These are phyloP conservation scores for Oopsacas minuta DNA, from an alignment of 37 sponge, comb jelly and placozoan genomes.

Conservation along the genomic window DNA sequence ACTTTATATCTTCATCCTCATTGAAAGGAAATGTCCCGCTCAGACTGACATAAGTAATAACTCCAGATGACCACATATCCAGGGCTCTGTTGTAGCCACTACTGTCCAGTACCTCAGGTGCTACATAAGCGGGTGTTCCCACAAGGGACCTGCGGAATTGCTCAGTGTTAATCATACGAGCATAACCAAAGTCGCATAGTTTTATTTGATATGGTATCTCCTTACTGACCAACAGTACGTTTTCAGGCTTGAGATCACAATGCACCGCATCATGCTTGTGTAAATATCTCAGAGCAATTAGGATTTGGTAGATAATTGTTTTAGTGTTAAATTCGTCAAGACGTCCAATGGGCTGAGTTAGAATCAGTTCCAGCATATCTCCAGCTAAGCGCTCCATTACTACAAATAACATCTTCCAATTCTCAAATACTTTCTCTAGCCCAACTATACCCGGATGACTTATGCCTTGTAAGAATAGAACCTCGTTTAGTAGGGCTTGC, in stretches of 20 bases:
- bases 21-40: constrained; percentile 22
- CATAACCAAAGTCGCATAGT: constrained; percentile 16
- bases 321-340: neutral
- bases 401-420: neutral
- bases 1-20: constrained; percentile 17
- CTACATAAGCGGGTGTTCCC: constrained; percentile 16
- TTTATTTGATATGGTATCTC: neutral
- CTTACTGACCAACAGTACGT: constrained; percentile 16
- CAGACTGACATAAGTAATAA: constrained; percentile 15
- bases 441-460: neutral
- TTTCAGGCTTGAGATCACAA: constrained; percentile 21
- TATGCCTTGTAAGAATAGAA: neutral
- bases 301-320: neutral
- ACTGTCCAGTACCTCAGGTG: constrained; percentile 15
- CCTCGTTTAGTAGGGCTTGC: constrained; percentile 5
- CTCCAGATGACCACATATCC: constrained; percentile 17
- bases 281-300: neutral
- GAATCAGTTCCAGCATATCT: constrained; percentile 14
- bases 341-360: neutral
- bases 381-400: constrained; percentile 14
- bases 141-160: constrained; percentile 12
- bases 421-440: constrained; percentile 21
- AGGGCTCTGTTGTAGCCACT: constrained; percentile 16
- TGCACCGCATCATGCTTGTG: constrained; percentile 9
- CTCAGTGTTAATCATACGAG: constrained; percentile 5